Percentiles rank a stretch among this genome's conserved stretches.
phyloP scores from a whole-genome alignment of 1,140 invertebrate genomes.

The Apis dorsata region DNA sequence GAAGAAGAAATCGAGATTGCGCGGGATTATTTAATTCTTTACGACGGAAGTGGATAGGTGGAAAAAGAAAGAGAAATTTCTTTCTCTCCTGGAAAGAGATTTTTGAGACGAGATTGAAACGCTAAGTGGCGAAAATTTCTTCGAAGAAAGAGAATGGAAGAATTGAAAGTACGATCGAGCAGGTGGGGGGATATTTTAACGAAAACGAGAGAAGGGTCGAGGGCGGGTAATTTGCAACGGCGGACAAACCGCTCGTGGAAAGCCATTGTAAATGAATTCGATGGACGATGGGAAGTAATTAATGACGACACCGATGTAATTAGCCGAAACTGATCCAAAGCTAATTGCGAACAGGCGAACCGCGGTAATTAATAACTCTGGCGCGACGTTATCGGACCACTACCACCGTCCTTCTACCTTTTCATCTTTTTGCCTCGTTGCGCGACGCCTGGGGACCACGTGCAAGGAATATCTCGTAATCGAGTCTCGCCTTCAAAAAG shows the following conservation, averaged over 20 bases:
- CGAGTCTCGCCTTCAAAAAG: background rate
- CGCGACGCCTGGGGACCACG: background rate
- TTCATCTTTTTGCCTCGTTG: background rate
- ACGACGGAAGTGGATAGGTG: no score
- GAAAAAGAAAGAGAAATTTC: no score
- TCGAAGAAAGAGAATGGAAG: no score
- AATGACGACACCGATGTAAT: conserved; percentile 71
- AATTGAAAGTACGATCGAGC: background rate
- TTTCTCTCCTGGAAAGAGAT: no score
- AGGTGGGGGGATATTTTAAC: background rate
- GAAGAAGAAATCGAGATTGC: background rate
- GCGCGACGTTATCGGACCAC: conserved; percentile 71
- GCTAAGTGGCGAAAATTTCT: no score
- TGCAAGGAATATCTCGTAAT: conserved; percentile 4
- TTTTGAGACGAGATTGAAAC: no score
- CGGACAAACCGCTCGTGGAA: background rate
- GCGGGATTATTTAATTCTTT: background rate
- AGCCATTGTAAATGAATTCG: conserved; percentile 17
- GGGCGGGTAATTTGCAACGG: background rate
- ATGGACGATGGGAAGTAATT: conserved; percentile 65
- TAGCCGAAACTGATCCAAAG: conserved; percentile 74
- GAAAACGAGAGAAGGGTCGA: background rate
- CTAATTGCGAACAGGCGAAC: conserved; percentile 76
- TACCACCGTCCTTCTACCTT: conserved; percentile 39
- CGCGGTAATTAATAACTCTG: conserved; percentile 73